Base-by-base conservation (phyloP, 2,113 vertebrate species). In the Peromyscus maniculatus region DNA sequence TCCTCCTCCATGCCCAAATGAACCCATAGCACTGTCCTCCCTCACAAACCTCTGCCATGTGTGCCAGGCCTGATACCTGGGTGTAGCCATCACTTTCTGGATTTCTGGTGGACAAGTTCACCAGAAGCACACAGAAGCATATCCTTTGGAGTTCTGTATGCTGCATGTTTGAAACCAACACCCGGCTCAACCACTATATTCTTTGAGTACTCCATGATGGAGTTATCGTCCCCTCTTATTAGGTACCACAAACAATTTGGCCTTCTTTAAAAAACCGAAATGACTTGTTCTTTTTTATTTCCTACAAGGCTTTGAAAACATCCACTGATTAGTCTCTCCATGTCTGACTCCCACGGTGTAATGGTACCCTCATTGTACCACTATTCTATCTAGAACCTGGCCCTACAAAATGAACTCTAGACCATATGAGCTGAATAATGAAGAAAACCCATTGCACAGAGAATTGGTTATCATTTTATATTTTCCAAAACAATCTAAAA, bases 251-350 rank as follows among this genome's bases (percentile, higher is more conserved):
- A 3, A 62, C 36, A 67, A n/a, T 36, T 84, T 55, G 43, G 82
- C 7, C n/a, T 94, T 72, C n/a, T 74, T 64, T 24, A 62, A 72
- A 75, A 91, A 91, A 82, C 64, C 19, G 10, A 26, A 8, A 10
- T 39, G 55, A 33, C 17, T 93, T 49, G 6, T 92, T 10, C 28
- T 4, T 36, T 82, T 95, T 79, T n/a, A 69, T 33, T 55, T 93
- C 49, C 82, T 21, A 13, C 0, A 43, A 94, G 71, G 22, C 22
- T 75, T 36, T 75, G 57, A 12, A 31, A 28, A 26, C 26, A 31
- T 2, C 1, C 19, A 43, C 2, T 16, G 24, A 17, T 7, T 0
- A 1, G 43, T 2, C 8, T 66, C 39, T 24, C 26, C 26, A 0
- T 24, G 21, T 21, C 49, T 36, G 0, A 10, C 39, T 59, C 31